Conservation (phyloP, 92 coral and sea anemone genomes). For the Zoanthus sansibaricus region DNA sequence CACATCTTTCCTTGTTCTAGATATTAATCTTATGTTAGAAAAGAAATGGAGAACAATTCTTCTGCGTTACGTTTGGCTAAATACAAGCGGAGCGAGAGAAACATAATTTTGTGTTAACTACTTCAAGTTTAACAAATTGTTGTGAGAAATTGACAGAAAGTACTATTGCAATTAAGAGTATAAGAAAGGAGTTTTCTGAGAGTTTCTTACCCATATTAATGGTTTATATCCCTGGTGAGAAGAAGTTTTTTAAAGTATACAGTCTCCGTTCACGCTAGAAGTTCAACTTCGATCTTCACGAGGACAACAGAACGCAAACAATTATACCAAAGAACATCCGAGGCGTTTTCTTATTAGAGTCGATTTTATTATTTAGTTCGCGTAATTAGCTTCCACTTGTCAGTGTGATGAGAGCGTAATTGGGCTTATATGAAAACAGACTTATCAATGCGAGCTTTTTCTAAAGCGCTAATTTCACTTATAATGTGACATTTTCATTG, state of each 20-base stretch:
- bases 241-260: background rate
- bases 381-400: conserved; percentile 47
- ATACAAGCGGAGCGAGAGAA: background rate
- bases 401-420: conserved; percentile 34
- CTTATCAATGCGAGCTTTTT: conserved; percentile 32
- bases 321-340: conserved; percentile 28
- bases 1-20: background rate
- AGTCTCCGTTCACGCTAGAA: background rate
- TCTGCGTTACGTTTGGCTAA: background rate
- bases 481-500: conserved; percentile 35
- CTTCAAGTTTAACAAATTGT: background rate
- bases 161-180: background rate
- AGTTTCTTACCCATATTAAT: conserved; percentile 26
- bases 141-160: background rate
- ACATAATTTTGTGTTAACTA: conserved; percentile 6
- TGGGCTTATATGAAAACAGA: conserved; percentile 40
- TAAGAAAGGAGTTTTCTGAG: background rate
- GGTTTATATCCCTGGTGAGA: background rate
- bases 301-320: background rate
- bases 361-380: conserved; percentile 41
- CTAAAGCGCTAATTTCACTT: conserved; percentile 46
- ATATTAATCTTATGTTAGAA: background rate
- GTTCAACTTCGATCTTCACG: conserved; percentile 14
- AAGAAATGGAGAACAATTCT: background rate
- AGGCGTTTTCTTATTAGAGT: conserved; percentile 41